A percentile compares a stretch with the other conserved stretches of the same genome.
Evolutionary conservation across 2,888 invertebrate species (phyloP).

Genomic region (Patella ulyssiponensis): DNA sequence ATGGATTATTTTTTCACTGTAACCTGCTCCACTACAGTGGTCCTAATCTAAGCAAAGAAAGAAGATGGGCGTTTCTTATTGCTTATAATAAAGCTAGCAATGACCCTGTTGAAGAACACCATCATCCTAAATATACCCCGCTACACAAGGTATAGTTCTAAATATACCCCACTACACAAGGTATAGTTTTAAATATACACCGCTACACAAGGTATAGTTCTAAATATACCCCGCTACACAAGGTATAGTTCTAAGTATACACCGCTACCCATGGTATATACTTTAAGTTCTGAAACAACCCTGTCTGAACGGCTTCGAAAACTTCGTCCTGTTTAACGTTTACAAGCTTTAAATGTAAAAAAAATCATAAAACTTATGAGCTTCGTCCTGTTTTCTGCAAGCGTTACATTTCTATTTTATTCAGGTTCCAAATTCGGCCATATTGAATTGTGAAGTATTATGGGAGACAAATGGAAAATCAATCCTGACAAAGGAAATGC

Average conservation of each 20-base stretch:
- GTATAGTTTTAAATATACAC: not conserved
- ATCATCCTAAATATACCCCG: slow-evolving; percentile 64
- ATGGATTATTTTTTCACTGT: slow-evolving; percentile 65
- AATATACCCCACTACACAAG: slow-evolving; percentile 35
- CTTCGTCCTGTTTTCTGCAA: no score
- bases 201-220: slow-evolving; percentile 34
- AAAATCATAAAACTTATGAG: no score
- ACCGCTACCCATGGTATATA: not conserved
- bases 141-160: slow-evolving; percentile 56
- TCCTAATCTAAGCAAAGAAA: slow-evolving; percentile 58
- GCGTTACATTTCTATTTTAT: not conserved
- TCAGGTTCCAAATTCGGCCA: slow-evolving; percentile 22
- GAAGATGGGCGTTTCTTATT: slow-evolving; percentile 65
- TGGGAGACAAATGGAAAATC: slow-evolving; percentile 20
- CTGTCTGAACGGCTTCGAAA: no score
- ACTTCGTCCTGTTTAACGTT: no score
- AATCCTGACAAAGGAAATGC: slow-evolving; percentile 13
- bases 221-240: no score
- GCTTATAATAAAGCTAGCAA: slow-evolving; percentile 65
- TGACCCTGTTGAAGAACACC: slow-evolving; percentile 62
- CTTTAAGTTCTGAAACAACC: no score
- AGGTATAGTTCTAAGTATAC: not conserved
- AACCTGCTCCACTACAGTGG: slow-evolving; percentile 65
- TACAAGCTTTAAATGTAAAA: no score
- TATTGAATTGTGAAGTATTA: slow-evolving; percentile 16